Evolutionary conservation across 2,797 vertebrate genomes (phyloP), one percentile per base, ranked within the genome.

Genomic region (Choloepus didactylus): DNA sequence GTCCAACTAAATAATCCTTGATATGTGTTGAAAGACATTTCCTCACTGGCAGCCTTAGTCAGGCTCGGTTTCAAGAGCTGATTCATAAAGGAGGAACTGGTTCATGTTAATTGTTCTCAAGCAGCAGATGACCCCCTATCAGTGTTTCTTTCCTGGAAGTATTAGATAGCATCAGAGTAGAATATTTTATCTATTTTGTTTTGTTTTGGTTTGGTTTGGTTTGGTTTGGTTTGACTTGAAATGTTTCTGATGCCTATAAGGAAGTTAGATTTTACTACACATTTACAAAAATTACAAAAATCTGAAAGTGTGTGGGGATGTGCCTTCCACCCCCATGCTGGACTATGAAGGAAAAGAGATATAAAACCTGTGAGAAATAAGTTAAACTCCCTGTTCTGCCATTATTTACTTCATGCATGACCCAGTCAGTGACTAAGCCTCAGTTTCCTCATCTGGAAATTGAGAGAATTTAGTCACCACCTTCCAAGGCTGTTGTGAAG

Each of bases 141-240:
- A 1, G 9, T 44, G 76, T 81, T 80, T 60, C 27, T 77, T 85
- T 80, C 35, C 11, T 70, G 29, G 51, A 95, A 38, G 35, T 38
- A 59, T 82, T 77, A 54, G 41, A 60, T 16, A 77, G 23, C 1
- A 44, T 81, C 9, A 4, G n/a, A 41, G 29, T 10, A 90, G 62
- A 44, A 93, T 25, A 60, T 0, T 7, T 8, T 64, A 35, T 35
- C 35, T 44, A 49, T 49, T 49, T 49, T 10, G 25, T 6, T 29
- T 16, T 35, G 5, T 56, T 86, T 54, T 82, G 35, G 35, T 35
- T 35, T 35, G 35, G 35, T 35, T 35, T 35, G 35, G 35, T 35
- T 35, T 75, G 21, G 10, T 67, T 91, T 87, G 7, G 70, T 94
- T 89, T 82, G 35, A 67, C 15, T 94, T 87, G 21, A 38, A 75